These are phyloP conservation scores for Gymnosoma rotundatum DNA, from an alignment of 2,888 invertebrate genomes.

Conservation along the genomic window DNA sequence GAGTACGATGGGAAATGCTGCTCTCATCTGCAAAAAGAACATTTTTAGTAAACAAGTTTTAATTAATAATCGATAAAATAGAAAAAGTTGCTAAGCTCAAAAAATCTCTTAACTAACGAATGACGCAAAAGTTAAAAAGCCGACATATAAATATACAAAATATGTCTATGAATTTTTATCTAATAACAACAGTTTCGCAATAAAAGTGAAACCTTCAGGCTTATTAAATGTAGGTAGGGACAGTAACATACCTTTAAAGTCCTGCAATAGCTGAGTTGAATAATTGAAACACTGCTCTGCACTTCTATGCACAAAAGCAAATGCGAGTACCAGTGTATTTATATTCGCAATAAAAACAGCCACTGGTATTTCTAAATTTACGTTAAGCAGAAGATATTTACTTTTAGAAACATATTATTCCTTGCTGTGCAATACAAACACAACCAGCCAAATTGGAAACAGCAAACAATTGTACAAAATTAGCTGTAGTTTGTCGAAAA, in stretches of 20 bases:
- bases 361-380: conserved; percentile 43
- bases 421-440: background rate
- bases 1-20: no score
- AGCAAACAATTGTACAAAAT: background rate
- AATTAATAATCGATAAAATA: no score
- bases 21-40: no score
- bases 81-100: no score
- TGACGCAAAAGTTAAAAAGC: no score
- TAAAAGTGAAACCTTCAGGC: no score
- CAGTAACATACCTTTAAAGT: background rate
- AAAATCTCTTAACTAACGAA: no score
- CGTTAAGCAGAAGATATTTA: conserved; percentile 40
- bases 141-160: no score
- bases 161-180: no score
- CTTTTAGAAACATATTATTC: conserved; percentile 30
- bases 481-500: background rate
- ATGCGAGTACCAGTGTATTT: background rate
- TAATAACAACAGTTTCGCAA: no score
- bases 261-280: conserved; percentile 3
- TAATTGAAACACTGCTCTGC: background rate
- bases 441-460: background rate
- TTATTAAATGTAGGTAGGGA: no score
- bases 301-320: background rate
- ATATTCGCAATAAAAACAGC: conserved; percentile 2
- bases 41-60: no score